A percentile compares a stretch with the other conserved stretches of the same genome.
Conservation (phyloP, 2,113 vertebrate species). For the Craseonycteris thonglongyai region DNA sequence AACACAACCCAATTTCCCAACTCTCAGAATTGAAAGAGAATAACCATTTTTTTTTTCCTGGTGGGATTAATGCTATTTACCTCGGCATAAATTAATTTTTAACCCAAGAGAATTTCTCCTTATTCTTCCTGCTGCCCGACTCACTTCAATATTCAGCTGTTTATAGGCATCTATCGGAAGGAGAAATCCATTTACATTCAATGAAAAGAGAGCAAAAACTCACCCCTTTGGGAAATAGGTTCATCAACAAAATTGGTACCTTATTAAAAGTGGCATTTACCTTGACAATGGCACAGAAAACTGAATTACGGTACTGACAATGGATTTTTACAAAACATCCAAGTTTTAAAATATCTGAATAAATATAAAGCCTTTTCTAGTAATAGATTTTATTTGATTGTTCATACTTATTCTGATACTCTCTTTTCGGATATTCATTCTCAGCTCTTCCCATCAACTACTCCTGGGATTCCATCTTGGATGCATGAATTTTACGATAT, state of each 20-base stretch:
- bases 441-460: slow-evolving; percentile 85
- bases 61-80: neutral
- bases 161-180: neutral
- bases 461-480: slow-evolving; percentile 68
- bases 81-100: neutral
- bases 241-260: neutral
- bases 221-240: neutral
- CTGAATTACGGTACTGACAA: neutral
- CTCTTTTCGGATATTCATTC: slow-evolving; percentile 54
- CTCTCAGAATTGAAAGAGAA: neutral
- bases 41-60: neutral
- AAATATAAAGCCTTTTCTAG: neutral
- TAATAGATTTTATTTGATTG: slow-evolving; percentile 21
- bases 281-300: neutral
- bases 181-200: neutral
- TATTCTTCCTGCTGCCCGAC: neutral
- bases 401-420: neutral
- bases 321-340: neutral
- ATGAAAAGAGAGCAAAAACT: neutral
- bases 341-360: neutral
- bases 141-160: neutral
- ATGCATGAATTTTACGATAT: slow-evolving; percentile 71
- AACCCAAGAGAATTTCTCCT: neutral
- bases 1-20: neutral
- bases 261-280: neutral